phyloP scores from a whole-genome alignment of 2,113 vertebrate species.

The Brachyistius frenatus region DNA sequence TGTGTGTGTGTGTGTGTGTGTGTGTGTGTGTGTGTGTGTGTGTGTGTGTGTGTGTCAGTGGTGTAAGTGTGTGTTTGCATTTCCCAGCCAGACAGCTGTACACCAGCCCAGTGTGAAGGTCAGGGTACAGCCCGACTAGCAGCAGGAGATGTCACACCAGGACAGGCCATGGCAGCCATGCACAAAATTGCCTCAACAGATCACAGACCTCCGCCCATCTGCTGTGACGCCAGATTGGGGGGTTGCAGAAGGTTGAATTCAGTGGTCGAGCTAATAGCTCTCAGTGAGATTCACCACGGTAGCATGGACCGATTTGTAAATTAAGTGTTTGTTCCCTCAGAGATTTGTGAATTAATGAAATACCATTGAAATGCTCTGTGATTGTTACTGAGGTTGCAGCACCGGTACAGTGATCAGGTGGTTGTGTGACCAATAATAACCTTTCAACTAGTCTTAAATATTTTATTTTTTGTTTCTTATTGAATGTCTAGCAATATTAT shows the following conservation, averaged over 20 bases:
- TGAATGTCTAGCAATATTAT: not conserved
- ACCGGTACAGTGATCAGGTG: not conserved
- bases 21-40: conserved; percentile 1
- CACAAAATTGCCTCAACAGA: conserved; percentile 88
- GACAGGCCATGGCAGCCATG: conserved; percentile 85
- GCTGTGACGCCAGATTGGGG: conserved; percentile 74
- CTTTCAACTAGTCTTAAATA: not conserved
- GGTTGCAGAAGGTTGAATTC: conserved; percentile 75
- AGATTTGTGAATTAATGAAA: conserved; percentile 53
- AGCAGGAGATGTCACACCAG: conserved; percentile 86
- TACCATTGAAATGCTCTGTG: conserved; percentile 28
- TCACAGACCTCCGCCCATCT: conserved; percentile 86
- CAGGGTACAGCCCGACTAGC: conserved; percentile 83
- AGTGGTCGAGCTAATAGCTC: conserved; percentile 80
- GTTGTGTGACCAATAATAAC: not conserved
- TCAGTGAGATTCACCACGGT: conserved; percentile 72
- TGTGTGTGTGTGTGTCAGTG: conserved; percentile 22
- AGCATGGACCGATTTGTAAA: conserved; percentile 75
- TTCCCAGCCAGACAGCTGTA: conserved; percentile 77
- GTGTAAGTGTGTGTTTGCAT: conserved; percentile 54
- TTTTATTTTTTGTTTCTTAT: not conserved
- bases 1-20: conserved; percentile 50
- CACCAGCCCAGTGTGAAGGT: conserved; percentile 85
- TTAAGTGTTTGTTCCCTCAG: conserved; percentile 68
- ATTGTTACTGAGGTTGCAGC: conserved; percentile 14